Conservation (phyloP, 2,113 vertebrate genomes). For the Zosterops lateralis region DNA sequence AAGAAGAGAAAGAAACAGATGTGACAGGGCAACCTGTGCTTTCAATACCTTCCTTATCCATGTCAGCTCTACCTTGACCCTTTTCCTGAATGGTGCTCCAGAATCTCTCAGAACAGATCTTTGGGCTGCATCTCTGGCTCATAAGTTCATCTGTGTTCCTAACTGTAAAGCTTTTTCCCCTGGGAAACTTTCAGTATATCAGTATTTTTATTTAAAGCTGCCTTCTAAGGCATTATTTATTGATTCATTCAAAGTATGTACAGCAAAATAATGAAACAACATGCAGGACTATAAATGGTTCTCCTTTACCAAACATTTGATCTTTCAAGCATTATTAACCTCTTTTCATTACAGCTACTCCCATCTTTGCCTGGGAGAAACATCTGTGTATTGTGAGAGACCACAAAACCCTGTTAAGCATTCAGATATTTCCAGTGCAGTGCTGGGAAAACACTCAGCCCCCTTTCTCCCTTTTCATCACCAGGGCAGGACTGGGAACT, state of each 20-base stretch:
- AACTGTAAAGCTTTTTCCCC: not conserved
- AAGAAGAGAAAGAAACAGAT: not conserved
- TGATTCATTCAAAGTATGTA: not conserved
- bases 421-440: not conserved
- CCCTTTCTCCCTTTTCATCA: not conserved
- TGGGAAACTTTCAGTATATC: not conserved
- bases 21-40: not conserved
- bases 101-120: not conserved
- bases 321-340: not conserved
- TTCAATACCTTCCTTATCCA: not conserved
- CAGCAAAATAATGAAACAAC: not conserved
- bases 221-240: not conserved
- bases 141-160: not conserved
- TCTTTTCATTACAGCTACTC: not conserved
- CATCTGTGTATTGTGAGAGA: not conserved
- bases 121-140: not conserved
- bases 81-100: not conserved
- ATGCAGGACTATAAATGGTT: not conserved
- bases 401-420: not conserved
- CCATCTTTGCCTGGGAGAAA: not conserved
- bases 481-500: slow-evolving; percentile 15
- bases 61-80: not conserved
- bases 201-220: not conserved
- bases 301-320: not conserved
- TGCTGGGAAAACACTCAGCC: slow-evolving; percentile 25